Percentiles rank a stretch among this genome's conserved stretches.
These are phyloP conservation scores for Brachypalpus laphriformis DNA, from an alignment of 2,888 invertebrate species.

Conservation along the genomic window DNA sequence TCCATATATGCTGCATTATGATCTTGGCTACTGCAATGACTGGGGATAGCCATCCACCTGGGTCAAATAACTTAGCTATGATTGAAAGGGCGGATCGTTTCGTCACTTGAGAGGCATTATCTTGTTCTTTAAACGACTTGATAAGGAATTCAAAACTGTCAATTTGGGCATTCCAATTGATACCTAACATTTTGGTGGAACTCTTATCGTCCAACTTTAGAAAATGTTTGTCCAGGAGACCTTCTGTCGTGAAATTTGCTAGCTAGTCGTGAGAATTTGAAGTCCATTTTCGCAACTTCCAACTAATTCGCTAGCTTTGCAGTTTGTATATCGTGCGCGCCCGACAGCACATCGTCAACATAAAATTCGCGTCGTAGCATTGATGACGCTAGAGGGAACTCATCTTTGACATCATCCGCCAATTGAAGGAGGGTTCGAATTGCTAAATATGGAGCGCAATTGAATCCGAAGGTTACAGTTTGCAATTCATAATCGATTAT, in stretches of 20 bases:
- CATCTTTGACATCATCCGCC: slow-evolving; percentile 11
- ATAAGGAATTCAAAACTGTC: not conserved
- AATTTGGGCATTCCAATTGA: not conserved
- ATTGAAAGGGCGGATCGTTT: not conserved
- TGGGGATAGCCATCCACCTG: slow-evolving; percentile 12
- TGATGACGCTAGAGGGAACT: slow-evolving; percentile 16
- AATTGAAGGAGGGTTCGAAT: slow-evolving; percentile 47
- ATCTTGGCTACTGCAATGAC: not conserved
- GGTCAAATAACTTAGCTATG: not conserved
- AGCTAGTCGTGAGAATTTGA: slow-evolving; percentile 2
- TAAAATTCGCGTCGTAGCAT: slow-evolving; percentile 21
- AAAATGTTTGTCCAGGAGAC: not conserved
- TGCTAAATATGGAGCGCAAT: slow-evolving; percentile 49
- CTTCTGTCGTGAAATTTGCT: not conserved
- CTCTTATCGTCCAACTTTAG: not conserved
- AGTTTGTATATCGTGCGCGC: not conserved
- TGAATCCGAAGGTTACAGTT: slow-evolving; percentile 60
- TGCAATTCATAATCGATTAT: not conserved
- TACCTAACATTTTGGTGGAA: not conserved
- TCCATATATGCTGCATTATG: slow-evolving; percentile 8
- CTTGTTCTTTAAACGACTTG: not conserved
- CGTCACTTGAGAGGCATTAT: not conserved
- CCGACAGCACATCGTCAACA: slow-evolving; percentile 19
- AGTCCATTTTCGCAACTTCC: slow-evolving; percentile 48
- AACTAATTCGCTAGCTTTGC: slow-evolving; percentile 29